These are phyloP conservation scores for Entelurus aequoreus DNA, from an alignment of 2,113 vertebrate genomes.

Conservation along the genomic window DNA sequence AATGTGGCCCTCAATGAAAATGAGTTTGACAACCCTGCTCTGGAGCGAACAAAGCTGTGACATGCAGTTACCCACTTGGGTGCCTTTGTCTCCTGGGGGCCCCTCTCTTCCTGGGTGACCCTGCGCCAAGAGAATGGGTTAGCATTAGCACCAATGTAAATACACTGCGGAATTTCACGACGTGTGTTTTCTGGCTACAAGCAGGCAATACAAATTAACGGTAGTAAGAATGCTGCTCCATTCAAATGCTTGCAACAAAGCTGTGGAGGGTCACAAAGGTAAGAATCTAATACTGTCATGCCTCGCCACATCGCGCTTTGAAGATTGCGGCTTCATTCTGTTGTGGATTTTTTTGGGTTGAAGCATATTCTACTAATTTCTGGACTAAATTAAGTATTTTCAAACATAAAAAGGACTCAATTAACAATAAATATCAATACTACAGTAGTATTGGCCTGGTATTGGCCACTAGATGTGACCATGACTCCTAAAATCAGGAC, in stretches of 20 bases:
- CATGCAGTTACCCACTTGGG: constrained; percentile 71
- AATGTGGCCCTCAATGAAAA: too few species aligned
- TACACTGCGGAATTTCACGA: constrained; percentile 17
- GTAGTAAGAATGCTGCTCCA: constrained; percentile 8
- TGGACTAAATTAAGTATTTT: too few species aligned
- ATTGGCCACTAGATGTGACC: too few species aligned
- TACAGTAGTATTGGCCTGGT: too few species aligned
- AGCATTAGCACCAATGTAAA: constrained; percentile 5
- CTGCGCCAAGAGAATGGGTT: constrained; percentile 53
- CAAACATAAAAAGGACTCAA: too few species aligned
- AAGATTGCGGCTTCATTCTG: too few species aligned
- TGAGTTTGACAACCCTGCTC: too few species aligned
- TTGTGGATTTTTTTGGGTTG: too few species aligned
- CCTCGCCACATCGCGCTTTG: too few species aligned
- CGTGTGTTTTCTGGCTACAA: constrained; percentile 11
- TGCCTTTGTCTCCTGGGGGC: constrained; percentile 84
- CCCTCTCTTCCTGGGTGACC: constrained; percentile 91
- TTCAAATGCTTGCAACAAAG: constrained; percentile 24
- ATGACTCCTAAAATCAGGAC: too few species aligned
- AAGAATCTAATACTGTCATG: neutral
- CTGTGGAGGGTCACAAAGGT: constrained; percentile 9
- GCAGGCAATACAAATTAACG: constrained; percentile 11
- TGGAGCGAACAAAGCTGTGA: constrained; percentile 4
- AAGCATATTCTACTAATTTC: too few species aligned
- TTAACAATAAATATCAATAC: too few species aligned